phyloP scores from a whole-genome alignment of 2,113 vertebrate genomes.

The Ovis aries region ARS-UI_Ramb_v3.0 NC_056054.1:12059501-12060000 shows the following conservation, averaged over 20 bases:
- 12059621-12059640: not conserved
- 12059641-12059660: not conserved
- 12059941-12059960: not conserved
- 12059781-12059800: not conserved
- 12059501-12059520: not conserved
- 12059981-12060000: not conserved
- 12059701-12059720: not conserved
- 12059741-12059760: not conserved
- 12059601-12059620: not conserved
- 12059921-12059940: not conserved
- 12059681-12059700: not conserved
- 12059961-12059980: not conserved
- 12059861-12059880: not conserved
- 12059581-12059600: not conserved
- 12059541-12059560: not conserved
- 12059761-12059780: not conserved
- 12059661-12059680: not conserved
- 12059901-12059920: not conserved
- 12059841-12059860: fast-evolving
- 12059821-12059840: not conserved
- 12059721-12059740: not conserved
- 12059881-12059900: not conserved
- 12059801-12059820: not conserved
- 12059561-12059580: not conserved
- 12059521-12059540: not conserved